phyloP scores from a whole-genome alignment of 2,113 vertebrate genomes.

The Nannospalax galili region DNA sequence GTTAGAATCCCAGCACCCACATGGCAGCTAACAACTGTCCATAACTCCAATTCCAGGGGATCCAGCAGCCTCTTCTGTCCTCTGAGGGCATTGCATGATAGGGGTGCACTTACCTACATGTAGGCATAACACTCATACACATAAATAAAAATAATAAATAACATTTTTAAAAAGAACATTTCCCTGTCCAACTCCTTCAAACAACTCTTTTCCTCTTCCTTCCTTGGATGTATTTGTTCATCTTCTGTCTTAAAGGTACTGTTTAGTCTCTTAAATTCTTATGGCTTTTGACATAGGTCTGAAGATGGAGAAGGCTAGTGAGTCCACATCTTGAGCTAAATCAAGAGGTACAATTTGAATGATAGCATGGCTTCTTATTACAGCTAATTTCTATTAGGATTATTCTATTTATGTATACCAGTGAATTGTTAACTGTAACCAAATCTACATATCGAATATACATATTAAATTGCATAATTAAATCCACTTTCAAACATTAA shows the following conservation, averaged over 20 bases:
- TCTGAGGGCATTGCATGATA: too few species aligned
- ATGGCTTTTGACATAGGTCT: background rate
- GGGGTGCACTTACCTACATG: too few species aligned
- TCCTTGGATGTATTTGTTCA: constrained; percentile 16
- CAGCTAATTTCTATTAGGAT: background rate
- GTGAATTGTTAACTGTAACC: background rate
- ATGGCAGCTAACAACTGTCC: too few species aligned
- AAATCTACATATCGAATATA: background rate
- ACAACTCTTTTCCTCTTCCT: background rate
- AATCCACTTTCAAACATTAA: background rate
- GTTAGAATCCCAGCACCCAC: too few species aligned
- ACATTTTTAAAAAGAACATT: too few species aligned
- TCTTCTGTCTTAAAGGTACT: background rate
- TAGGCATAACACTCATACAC: too few species aligned
- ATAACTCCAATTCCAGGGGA: too few species aligned
- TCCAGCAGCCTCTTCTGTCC: too few species aligned
- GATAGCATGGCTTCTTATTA: background rate
- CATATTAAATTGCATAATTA: background rate
- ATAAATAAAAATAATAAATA: too few species aligned
- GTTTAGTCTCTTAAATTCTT: background rate
- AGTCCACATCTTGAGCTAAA: background rate
- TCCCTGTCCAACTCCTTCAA: background rate
- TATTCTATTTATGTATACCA: background rate
- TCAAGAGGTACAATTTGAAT: background rate
- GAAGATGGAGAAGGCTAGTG: background rate